Base-by-base conservation (phyloP, 2,797 vertebrate genomes). In the Alectoris magna region DNA sequence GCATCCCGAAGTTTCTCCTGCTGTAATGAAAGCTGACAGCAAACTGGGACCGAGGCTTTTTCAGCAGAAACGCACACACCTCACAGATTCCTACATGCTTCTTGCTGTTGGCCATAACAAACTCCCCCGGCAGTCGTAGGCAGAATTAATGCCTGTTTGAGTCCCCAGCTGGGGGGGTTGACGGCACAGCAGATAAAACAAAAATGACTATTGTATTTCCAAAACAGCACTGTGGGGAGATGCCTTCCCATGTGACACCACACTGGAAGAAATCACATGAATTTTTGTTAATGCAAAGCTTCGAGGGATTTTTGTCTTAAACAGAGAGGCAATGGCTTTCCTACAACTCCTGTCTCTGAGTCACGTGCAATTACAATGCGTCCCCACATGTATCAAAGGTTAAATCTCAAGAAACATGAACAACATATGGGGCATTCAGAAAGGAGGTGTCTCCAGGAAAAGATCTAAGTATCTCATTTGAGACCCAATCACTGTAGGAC, bases 41-140 rank as follows among this genome's bases (percentile, higher is more conserved):
- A 92, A 90, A 75, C 56, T 86, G 59, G 70, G 87, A 96, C 90
- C 78, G 63, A 59, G 71, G 38, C 55, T 66, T 91, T 90, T 93
- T 85, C 81, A 91, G 78, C 90, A 95, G 93, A 95, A 93, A 82
- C 56, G 55, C 87, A 88, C 86, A 94, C 93, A 93, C 93, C 89
- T 91, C 87, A 6, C 94, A 92, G 87, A 96, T 93, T 96, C 82
- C 90, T 96, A 94, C 95, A 92, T 81, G 82, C 74, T 92, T 95
- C 94, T 96, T 96, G 96, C 95, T 96, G 94, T 90, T 96, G 94
- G 96, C 96, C 88, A 95, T 95, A 96, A 96, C 93, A 95, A 96
- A 92, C 62, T 91, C 84, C 95, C 48, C 88, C 96, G 94, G 95
- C 94, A 96, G 84, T 82, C 8, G 1, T 58, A 93, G 94, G 89